Evolutionary conservation across 2,113 vertebrate genomes (phyloP).

Genomic region (Anser cygnoides): DNA sequence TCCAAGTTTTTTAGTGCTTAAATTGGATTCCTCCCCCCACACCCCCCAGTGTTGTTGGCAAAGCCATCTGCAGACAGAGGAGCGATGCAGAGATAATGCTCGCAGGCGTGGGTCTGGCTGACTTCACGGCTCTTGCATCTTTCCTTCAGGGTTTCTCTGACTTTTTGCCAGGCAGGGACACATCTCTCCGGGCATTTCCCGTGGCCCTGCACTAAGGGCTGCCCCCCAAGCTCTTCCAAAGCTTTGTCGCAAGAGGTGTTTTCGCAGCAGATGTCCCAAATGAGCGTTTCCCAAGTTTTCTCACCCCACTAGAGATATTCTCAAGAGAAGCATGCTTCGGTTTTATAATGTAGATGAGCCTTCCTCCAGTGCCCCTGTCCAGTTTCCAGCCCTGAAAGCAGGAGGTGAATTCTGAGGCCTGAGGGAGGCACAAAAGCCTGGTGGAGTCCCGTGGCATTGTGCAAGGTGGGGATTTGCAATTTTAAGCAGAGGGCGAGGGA

Average conservation of each 20-base stretch:
- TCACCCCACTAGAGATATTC: conserved; percentile 18
- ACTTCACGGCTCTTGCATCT: neutral
- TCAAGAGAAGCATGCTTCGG: conserved; percentile 40
- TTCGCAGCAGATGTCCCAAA: conserved; percentile 53
- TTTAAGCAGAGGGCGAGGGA: conserved; percentile 56
- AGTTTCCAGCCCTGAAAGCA: conserved; percentile 23
- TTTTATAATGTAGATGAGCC: conserved; percentile 71
- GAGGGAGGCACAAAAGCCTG: conserved; percentile 59
- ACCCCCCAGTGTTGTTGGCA: neutral
- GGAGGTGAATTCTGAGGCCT: conserved; percentile 39
- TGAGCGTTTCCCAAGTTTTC: conserved; percentile 35
- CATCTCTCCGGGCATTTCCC: neutral
- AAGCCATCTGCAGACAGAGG: conserved; percentile 7
- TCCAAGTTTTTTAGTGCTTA: conserved; percentile 31
- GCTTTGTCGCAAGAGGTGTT: conserved; percentile 13
- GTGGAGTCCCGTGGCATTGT: conserved; percentile 35
- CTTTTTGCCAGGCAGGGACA: neutral
- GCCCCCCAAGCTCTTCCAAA: neutral
- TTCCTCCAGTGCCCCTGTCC: neutral
- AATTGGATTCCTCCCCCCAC: neutral
- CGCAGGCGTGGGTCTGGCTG: neutral
- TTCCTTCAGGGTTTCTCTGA: neutral
- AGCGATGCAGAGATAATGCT: neutral
- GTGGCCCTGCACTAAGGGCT: neutral
- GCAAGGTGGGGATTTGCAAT: conserved; percentile 72